A percentile compares a stretch with the other conserved stretches of the same genome.
phyloP scores from a whole-genome alignment of 2,113 vertebrate genomes.

The Myrmecobius fasciatus region DNA sequence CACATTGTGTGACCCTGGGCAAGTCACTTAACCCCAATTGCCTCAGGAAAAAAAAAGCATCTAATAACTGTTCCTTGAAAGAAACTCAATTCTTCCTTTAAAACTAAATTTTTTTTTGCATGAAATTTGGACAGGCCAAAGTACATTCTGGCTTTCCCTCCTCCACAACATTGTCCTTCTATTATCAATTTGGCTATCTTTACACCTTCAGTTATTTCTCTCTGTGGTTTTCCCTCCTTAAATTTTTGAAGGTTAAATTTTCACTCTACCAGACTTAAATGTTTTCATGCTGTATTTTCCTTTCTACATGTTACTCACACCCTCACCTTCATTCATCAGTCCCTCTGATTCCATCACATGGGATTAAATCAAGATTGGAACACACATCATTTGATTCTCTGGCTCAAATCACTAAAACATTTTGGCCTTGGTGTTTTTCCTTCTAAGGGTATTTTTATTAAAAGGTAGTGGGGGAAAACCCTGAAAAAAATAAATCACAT shows the following conservation, averaged over 20 bases:
- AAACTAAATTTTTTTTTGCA: background rate
- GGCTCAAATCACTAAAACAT: conserved; percentile 3
- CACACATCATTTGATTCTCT: conserved; percentile 18
- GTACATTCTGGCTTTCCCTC: background rate
- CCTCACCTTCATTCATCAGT: background rate
- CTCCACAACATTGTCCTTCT: background rate
- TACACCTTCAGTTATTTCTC: conserved; percentile 11
- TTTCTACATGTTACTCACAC: background rate
- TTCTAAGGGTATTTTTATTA: conserved; percentile 43
- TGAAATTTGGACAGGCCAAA: background rate
- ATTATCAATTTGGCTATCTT: background rate
- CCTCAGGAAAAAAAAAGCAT: no score
- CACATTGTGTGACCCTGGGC: no score
- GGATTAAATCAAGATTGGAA: conserved; percentile 3
- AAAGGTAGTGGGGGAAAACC: conserved; percentile 39
- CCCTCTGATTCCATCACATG: background rate
- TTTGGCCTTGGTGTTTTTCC: background rate
- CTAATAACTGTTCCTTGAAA: background rate
- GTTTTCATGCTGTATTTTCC: background rate
- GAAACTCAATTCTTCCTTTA: background rate
- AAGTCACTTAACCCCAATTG: no score
- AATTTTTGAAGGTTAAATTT: background rate
- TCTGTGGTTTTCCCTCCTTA: background rate
- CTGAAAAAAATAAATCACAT: conserved; percentile 31
- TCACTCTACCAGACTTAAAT: background rate